phyloP scores from a whole-genome alignment of 2,888 invertebrate genomes.

The Venustoraphidia nigricollis region DNA sequence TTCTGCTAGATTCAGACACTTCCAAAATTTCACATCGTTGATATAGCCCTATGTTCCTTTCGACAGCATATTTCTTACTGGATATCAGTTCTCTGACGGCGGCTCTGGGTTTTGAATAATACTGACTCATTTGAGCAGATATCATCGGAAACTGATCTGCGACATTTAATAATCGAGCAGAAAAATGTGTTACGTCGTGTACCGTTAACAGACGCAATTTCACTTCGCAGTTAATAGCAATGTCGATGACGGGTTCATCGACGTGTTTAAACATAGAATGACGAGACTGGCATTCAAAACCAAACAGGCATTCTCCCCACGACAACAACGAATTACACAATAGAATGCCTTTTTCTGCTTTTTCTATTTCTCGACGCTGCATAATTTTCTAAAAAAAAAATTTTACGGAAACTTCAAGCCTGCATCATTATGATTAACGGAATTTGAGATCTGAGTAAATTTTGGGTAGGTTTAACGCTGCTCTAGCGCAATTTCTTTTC shows the following conservation, averaged over 20 bases:
- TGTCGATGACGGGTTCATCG: not conserved
- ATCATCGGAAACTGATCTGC: not conserved
- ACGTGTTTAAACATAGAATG: not conserved
- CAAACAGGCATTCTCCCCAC: not conserved
- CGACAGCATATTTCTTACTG: not conserved
- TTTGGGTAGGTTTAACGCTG: too few relatives aligned
- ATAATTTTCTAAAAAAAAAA: not conserved
- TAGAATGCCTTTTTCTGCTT: not conserved
- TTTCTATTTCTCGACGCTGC: not conserved
- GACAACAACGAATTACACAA: not conserved
- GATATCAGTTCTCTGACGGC: not conserved
- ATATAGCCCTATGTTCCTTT: not conserved
- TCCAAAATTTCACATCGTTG: conserved; percentile 1
- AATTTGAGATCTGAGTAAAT: too few relatives aligned
- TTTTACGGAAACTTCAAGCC: too few relatives aligned
- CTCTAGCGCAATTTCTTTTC: too few relatives aligned
- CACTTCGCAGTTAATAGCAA: not conserved
- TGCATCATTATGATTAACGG: too few relatives aligned
- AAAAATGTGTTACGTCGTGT: not conserved
- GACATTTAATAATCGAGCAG: not conserved
- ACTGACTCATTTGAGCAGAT: not conserved
- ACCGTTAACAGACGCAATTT: not conserved
- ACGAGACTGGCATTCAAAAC: not conserved
- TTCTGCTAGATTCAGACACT: not conserved
- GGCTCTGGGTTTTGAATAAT: not conserved